Conservation (phyloP, 1,140 invertebrate species). For the Drosophila baimaii region DNA sequence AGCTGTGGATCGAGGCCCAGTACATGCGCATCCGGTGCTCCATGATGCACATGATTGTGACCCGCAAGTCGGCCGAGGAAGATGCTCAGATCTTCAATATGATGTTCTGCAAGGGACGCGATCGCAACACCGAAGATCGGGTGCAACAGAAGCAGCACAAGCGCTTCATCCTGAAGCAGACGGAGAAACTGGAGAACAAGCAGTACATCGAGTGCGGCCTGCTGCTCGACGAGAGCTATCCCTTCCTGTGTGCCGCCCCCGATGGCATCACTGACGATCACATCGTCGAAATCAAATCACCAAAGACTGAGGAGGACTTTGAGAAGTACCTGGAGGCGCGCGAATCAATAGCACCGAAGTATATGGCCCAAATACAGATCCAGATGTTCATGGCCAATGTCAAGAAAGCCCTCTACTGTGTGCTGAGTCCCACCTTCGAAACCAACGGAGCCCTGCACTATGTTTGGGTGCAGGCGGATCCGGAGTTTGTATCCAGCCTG, state of each 20-base stretch:
- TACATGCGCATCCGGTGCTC: constrained; percentile 82
- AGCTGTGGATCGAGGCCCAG: constrained; percentile 75
- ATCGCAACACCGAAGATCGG: constrained; percentile 60
- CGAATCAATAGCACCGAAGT: constrained; percentile 82
- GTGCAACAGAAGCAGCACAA: constrained; percentile 81
- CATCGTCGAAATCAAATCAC: constrained; percentile 85
- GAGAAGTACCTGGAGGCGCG: constrained; percentile 77
- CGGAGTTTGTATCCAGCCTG: constrained; percentile 70
- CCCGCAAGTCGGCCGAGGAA: constrained; percentile 60
- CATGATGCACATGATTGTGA: constrained; percentile 72
- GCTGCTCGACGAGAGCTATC: constrained; percentile 71
- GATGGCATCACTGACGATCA: constrained; percentile 84
- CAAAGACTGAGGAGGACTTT: constrained; percentile 81
- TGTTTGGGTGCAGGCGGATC: constrained; percentile 81
- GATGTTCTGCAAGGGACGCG: constrained; percentile 78
- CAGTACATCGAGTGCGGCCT: constrained; percentile 79
- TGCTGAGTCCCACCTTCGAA: constrained; percentile 80
- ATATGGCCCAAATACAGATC: constrained; percentile 85
- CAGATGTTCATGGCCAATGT: constrained; percentile 85
- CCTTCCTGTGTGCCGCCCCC: constrained; percentile 83
- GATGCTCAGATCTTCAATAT: constrained; percentile 73
- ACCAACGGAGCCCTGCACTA: constrained; percentile 80
- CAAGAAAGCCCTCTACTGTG: constrained; percentile 80
- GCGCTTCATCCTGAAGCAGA: constrained; percentile 82
- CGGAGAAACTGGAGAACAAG: constrained; percentile 81